Percentiles rank a stretch among this genome's conserved stretches.
Conservation (phyloP, 1,140 invertebrate genomes). For the Drosophila nigrodunni region DNA sequence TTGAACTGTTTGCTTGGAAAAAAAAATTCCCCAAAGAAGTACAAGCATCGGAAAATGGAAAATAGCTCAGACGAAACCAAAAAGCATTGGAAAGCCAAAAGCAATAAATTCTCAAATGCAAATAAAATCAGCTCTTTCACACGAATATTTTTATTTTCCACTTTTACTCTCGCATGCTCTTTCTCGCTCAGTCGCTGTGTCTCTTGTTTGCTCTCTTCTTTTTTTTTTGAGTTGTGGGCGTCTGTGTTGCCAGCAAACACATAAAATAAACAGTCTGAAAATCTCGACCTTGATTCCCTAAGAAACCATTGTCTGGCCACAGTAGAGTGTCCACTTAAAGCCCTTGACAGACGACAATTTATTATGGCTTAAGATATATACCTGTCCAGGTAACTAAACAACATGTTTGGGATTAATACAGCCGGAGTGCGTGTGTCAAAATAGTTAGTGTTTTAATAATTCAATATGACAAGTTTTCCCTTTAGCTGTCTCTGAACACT, state of each 20-base stretch:
- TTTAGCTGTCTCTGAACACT: too few relatives aligned
- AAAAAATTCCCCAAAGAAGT: slow-evolving; percentile 58
- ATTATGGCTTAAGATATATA: slow-evolving; percentile 17
- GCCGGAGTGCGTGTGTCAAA: neutral
- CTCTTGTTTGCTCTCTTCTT: neutral
- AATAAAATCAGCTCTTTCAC: slow-evolving; percentile 56
- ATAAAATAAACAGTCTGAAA: slow-evolving; percentile 50
- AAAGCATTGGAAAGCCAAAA: slow-evolving; percentile 48
- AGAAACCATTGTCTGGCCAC: slow-evolving; percentile 52
- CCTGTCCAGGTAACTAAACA: slow-evolving; percentile 10
- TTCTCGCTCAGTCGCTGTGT: neutral
- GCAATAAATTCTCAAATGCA: slow-evolving; percentile 74
- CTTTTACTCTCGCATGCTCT: slow-evolving; percentile 10
- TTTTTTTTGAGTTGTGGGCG: slow-evolving; percentile 42
- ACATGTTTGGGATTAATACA: slow-evolving; percentile 4
- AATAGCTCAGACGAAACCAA: slow-evolving; percentile 43
- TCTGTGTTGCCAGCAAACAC: slow-evolving; percentile 24
- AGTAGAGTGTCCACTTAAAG: slow-evolving; percentile 32
- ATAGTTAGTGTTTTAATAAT: neutral
- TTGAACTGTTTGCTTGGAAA: slow-evolving; percentile 16
- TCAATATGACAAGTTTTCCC: too few relatives aligned
- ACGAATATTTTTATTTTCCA: slow-evolving; percentile 38
- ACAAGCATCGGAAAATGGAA: slow-evolving; percentile 54
- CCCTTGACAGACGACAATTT: slow-evolving; percentile 31
- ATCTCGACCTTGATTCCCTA: slow-evolving; percentile 63